Percentiles rank a stretch among this genome's conserved stretches.
phyloP scores from a whole-genome alignment of 2,113 vertebrate species.

The Columbina picui region DNA sequence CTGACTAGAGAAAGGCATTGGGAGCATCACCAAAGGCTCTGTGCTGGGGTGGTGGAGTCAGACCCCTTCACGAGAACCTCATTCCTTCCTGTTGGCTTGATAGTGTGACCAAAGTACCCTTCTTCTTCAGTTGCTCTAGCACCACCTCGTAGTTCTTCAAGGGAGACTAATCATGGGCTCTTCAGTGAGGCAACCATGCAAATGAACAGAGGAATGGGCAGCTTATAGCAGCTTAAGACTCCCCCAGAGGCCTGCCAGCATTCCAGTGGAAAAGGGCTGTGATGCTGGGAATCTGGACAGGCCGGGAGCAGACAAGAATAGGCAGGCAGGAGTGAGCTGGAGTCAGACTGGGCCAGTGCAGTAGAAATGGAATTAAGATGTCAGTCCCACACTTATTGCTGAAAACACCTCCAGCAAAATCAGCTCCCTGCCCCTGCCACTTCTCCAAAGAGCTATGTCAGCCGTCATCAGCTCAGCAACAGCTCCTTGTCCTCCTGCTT shows the following conservation, averaged over 20 bases:
- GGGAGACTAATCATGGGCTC: not conserved
- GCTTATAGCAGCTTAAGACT: not conserved
- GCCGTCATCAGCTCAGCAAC: not conserved
- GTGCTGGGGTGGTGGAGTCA: not conserved
- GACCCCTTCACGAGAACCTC: not conserved
- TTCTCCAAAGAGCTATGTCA: not conserved
- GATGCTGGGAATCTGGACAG: not conserved
- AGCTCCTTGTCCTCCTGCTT: not conserved
- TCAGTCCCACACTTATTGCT: not conserved
- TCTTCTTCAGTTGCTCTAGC: not conserved
- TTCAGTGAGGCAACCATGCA: not conserved
- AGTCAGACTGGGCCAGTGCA: not conserved
- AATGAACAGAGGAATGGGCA: not conserved
- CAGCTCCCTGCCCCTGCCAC: not conserved
- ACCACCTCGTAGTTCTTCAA: not conserved
- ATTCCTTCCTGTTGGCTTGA: not conserved
- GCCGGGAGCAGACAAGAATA: accelerated
- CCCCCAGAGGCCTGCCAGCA: not conserved
- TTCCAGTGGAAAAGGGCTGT: not conserved
- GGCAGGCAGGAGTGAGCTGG: not conserved
- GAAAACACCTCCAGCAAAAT: not conserved
- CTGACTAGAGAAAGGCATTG: not conserved
- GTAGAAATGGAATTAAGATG: not conserved
- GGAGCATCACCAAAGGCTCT: not conserved
- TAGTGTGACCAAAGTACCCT: not conserved